Percentiles rank a stretch among this genome's conserved stretches.
These are phyloP conservation scores for Drosophila greeni DNA, from an alignment of 2,888 invertebrate genomes.

Conservation along the genomic window DNA sequence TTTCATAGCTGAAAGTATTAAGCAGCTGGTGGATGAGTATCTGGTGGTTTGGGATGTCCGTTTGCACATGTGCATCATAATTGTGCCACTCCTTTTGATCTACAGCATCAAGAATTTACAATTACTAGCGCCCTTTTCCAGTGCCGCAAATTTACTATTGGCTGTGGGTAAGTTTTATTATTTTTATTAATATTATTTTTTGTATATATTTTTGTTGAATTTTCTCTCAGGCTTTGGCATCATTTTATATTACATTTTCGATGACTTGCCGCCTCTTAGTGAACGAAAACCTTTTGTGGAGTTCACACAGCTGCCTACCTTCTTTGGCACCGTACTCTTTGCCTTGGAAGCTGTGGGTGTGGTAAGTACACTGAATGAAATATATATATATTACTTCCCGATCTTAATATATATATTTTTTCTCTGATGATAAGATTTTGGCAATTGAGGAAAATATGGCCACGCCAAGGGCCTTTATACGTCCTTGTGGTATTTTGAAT, in stretches of 20 bases:
- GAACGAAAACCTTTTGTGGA: constrained; percentile 79
- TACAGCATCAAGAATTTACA: constrained; percentile 89
- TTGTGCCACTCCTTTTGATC: constrained; percentile 85
- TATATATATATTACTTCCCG: background rate
- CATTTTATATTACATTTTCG: constrained; percentile 90
- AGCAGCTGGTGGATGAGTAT: constrained; percentile 86
- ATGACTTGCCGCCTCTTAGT: constrained; percentile 81
- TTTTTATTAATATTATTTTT: background rate
- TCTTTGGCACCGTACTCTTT: constrained; percentile 96
- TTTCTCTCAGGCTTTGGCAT: constrained; percentile 82
- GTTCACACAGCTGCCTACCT: constrained; percentile 85
- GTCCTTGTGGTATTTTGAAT: constrained; percentile 93
- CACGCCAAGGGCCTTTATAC: constrained; percentile 91
- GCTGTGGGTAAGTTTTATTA: constrained; percentile 80
- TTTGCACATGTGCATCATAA: constrained; percentile 81
- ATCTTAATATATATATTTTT: background rate
- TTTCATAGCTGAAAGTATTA: constrained; percentile 92
- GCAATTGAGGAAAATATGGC: constrained; percentile 98
- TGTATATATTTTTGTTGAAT: background rate
- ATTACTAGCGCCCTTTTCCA: constrained; percentile 93
- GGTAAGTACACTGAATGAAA: constrained; percentile 82
- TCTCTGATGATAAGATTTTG: constrained; percentile 85
- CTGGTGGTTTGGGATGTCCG: constrained; percentile 79
- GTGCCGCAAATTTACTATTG: constrained; percentile 92
- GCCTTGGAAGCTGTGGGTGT: constrained; percentile 92